These are phyloP conservation scores for Actinostola sp. DNA, from an alignment of 92 coral and sea anemone genomes.

Conservation along the genomic window DNA sequence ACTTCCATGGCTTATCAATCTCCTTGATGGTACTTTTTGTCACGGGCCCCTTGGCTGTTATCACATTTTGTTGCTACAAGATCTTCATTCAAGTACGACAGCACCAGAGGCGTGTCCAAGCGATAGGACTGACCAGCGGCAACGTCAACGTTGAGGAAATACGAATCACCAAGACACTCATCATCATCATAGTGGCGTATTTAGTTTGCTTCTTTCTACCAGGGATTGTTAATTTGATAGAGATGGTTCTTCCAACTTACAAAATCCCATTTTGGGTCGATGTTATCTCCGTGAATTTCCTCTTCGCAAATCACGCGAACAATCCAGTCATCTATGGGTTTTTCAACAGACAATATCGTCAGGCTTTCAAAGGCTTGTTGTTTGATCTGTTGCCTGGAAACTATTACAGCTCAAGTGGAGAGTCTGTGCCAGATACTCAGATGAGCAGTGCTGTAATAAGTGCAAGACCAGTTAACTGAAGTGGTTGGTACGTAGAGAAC, in stretches of 20 bases:
- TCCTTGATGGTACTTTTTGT: slow-evolving; percentile 41
- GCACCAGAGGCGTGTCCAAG: slow-evolving; percentile 43
- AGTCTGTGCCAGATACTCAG: background rate
- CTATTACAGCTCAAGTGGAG: background rate
- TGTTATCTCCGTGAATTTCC: slow-evolving; percentile 57
- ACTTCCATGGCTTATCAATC: slow-evolving; percentile 36
- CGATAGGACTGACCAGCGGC: slow-evolving; percentile 33
- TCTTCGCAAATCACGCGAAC: slow-evolving; percentile 76
- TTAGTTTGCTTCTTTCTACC: slow-evolving; percentile 74
- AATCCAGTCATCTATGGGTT: slow-evolving; percentile 80
- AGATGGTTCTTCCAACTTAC: slow-evolving; percentile 58
- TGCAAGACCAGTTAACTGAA: too few species aligned
- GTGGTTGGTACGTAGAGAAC: too few species aligned
- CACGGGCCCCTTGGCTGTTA: slow-evolving; percentile 52
- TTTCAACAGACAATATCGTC: slow-evolving; percentile 71
- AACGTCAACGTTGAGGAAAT: slow-evolving; percentile 64
- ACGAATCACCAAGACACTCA: slow-evolving; percentile 67
- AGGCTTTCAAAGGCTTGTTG: slow-evolving; percentile 51
- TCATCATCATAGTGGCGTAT: slow-evolving; percentile 68
- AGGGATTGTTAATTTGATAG: slow-evolving; percentile 56
- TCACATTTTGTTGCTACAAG: slow-evolving; percentile 58
- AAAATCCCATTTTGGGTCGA: slow-evolving; percentile 74
- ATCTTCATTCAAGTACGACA: slow-evolving; percentile 57
- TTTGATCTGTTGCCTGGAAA: background rate
- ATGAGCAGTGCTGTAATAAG: too few species aligned